These are phyloP conservation scores for Atopsyche davidsoni DNA, from an alignment of 1,140 invertebrate species.

Conservation along the genomic window DNA sequence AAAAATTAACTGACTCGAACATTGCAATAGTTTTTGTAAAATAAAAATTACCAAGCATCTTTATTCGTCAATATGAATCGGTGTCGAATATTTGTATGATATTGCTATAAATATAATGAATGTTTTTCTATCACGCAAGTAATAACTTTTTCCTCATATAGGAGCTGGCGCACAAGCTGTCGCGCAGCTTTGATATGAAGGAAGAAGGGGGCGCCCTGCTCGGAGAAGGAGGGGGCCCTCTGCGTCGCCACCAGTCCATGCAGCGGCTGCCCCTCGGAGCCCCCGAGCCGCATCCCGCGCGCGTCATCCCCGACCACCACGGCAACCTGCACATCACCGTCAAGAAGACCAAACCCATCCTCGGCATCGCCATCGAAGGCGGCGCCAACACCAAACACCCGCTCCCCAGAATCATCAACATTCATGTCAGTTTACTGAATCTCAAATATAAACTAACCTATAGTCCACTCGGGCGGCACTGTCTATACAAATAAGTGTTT, in stretches of 20 bases:
- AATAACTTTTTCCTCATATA: slow-evolving; percentile 34
- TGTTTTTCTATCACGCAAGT: too few relatives aligned
- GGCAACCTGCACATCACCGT: slow-evolving; percentile 80
- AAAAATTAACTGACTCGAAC: too few relatives aligned
- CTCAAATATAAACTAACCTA: background rate
- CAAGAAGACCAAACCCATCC: slow-evolving; percentile 86
- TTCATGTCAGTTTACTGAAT: slow-evolving; percentile 67
- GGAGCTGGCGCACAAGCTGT: slow-evolving; percentile 78
- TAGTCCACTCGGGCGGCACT: too few relatives aligned
- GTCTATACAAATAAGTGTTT: too few relatives aligned
- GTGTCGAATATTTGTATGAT: too few relatives aligned
- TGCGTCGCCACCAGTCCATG: slow-evolving; percentile 61
- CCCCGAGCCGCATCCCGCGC: slow-evolving; percentile 54
- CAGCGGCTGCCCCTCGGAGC: slow-evolving; percentile 58
- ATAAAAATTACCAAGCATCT: too few relatives aligned
- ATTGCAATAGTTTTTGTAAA: too few relatives aligned
- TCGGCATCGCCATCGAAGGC: slow-evolving; percentile 95
- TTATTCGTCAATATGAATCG: too few relatives aligned
- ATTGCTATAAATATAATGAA: too few relatives aligned
- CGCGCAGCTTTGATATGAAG: slow-evolving; percentile 79
- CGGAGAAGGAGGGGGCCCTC: slow-evolving; percentile 56
- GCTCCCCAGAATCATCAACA: slow-evolving; percentile 90
- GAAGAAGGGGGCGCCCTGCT: slow-evolving; percentile 67
- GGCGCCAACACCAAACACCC: slow-evolving; percentile 92
- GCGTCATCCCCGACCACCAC: slow-evolving; percentile 74